Evolutionary conservation across 2,113 vertebrate genomes (phyloP), one percentile per base, ranked within the genome.

Genomic region (Dromiciops gliroides): DNA sequence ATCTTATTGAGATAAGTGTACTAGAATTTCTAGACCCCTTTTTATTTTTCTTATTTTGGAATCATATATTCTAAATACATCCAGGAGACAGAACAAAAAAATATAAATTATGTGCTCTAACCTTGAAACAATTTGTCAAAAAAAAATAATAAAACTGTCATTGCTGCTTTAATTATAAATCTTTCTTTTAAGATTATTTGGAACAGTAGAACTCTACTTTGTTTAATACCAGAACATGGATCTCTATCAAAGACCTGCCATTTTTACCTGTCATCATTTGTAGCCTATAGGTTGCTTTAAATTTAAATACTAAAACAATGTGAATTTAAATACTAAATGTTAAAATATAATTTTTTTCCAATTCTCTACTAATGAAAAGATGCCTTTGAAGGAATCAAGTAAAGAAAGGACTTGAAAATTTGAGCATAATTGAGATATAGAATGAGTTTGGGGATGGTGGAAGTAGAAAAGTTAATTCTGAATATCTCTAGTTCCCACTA

Each of bases 371-470:
- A 47, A 3, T 50, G 14, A 0, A 95, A 25, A 90, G 44, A 1
- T 16, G n/a, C 48, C 89, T 92, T 96, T 94, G 50, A 89, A 95
- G 1, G 47, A 92, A 23, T 95, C 16, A 89, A 56, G 89, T 89
- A 50, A 75, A 91, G 44, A 91, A 91, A 95, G 16, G 12, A 19
- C 31, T 90, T 92, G 22, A 52, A 44, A 92, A 90, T 93, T 8
- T 95, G 90, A 48, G 9, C 91, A 48, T 94, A 24, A 60, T 52
- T 83, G 90, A 91, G 67, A 89, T 67, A 51, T 93, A 91, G 26
- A n/a, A 67, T 94, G 25, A 90, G 93, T 94, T 95, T 93, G 8
- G 50, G 51, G 88, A 92, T 67, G 93, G 56, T 90, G 89, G 53
- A 92, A 89, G 11, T 2, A 89, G 88, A 91, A 94, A 93, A 10